A percentile compares a stretch with the other conserved stretches of the same genome.
phyloP scores from a whole-genome alignment of 2,888 invertebrate genomes.

The Molorchus minor region DNA sequence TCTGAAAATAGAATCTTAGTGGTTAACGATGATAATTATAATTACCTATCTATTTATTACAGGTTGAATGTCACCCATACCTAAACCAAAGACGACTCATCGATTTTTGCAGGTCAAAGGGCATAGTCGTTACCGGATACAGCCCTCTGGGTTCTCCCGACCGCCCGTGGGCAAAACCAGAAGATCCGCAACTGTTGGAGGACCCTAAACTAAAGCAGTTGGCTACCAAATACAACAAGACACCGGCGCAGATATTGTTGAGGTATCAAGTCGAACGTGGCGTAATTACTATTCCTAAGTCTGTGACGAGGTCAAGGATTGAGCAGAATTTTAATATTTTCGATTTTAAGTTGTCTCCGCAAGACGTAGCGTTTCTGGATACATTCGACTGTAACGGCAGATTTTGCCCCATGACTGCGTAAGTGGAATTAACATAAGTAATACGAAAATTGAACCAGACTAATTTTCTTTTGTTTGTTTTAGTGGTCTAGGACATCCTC shows the following conservation, averaged over 20 bases:
- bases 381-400: slow-evolving; percentile 72
- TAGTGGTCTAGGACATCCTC: slow-evolving; percentile 68
- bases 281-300: slow-evolving; percentile 82
- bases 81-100: slow-evolving; percentile 76
- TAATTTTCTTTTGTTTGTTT: slow-evolving; percentile 42
- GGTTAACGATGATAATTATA: no score
- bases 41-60: slow-evolving; percentile 35
- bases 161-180: slow-evolving; percentile 82
- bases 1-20: no score
- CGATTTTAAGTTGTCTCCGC: slow-evolving; percentile 74
- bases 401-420: slow-evolving; percentile 70
- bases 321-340: slow-evolving; percentile 76
- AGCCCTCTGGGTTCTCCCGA: slow-evolving; percentile 86
- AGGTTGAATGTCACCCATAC: slow-evolving; percentile 87
- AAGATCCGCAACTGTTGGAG: slow-evolving; percentile 75
- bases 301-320: slow-evolving; percentile 76
- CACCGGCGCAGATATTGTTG: slow-evolving; percentile 75
- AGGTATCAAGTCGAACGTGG: slow-evolving; percentile 74
- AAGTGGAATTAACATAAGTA: slow-evolving; percentile 53
- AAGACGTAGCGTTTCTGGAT: slow-evolving; percentile 73
- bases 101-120: slow-evolving; percentile 73
- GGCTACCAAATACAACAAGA: slow-evolving; percentile 72
- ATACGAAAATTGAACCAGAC: not conserved
- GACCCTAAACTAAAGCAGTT: slow-evolving; percentile 75
- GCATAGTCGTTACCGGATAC: slow-evolving; percentile 80